A percentile compares a stretch with the other conserved stretches of the same genome.
These are phyloP conservation scores for Intellagama lesueurii DNA, from an alignment of 2,797 vertebrate genomes.

Conservation along the genomic window DNA sequence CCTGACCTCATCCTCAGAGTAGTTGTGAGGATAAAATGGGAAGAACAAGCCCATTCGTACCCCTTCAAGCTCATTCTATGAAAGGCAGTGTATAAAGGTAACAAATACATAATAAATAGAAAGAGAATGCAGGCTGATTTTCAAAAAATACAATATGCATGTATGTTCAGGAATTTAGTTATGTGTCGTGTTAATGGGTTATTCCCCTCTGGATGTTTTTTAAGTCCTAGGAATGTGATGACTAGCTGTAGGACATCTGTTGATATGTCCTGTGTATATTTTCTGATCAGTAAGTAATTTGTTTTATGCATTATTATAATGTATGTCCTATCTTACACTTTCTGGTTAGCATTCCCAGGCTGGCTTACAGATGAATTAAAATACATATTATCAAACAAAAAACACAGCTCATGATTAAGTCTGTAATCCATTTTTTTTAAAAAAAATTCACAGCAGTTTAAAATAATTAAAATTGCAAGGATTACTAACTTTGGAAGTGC, in stretches of 20 bases:
- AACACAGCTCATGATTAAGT: not conserved
- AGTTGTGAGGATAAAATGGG: no score
- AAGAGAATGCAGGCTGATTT: no score
- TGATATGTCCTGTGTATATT: not conserved
- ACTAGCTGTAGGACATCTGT: not conserved
- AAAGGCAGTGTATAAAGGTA: no score
- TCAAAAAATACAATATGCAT: not conserved
- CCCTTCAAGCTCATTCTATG: no score
- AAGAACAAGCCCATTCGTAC: no score
- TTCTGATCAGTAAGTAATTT: not conserved
- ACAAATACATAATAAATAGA: no score
- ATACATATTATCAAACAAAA: not conserved
- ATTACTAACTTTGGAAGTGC: not conserved
- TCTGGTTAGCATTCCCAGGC: not conserved
- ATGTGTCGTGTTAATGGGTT: not conserved
- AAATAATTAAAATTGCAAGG: not conserved
- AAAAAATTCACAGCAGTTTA: not conserved
- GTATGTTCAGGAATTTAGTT: not conserved
- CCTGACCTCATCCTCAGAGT: no score
- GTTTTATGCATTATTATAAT: not conserved
- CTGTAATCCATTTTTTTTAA: not conserved
- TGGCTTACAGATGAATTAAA: not conserved
- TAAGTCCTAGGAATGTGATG: not conserved
- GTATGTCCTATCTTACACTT: not conserved
- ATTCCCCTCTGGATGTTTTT: not conserved